Evolutionary conservation across 2,797 vertebrate genomes (phyloP), one percentile per base, ranked within the genome.

Genomic region (Gobionotothen gibberifrons): DNA sequence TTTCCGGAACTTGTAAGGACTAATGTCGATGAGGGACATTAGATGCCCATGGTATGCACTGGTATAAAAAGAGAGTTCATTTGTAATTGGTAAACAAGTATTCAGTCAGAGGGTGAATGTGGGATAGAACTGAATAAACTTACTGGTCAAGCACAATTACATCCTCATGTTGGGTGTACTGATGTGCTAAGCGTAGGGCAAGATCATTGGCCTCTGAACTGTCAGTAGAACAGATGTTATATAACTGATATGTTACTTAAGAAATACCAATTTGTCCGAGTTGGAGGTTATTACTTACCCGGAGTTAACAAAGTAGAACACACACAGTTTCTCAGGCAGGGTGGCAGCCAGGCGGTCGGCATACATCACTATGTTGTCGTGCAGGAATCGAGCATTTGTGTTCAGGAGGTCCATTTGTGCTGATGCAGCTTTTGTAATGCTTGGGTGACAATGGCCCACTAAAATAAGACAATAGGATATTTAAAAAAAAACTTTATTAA

Each of bases 181-280:
- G 96, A 21, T 93, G 95, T 29, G 98, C 96, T 92, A 99, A 4
- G 74, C 97, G 94, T 9, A 98, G 87, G 52, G 97, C 97, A 21
- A 99, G 95, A 85, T 99, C 98, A 0, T 99, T 99, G 57, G 98
- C 97, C 89, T 99, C 98, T 43, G 98, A 99, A 13, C 98, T 99
- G 73, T 36, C 66, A 75, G 21, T 44, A 26, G 39, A 82, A 69
- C 70, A 81, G 2, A 85, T 15, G 19, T 47, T 2, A 66, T 78
- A 39, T 36, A 21, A 52, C 19, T 59, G 2, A 4, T 52, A 22
- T 19, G 14, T 8, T 3, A 39, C 3, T 53, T 36, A 0, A 58
- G 21, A 17, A 36, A 19, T 4, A 29, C 3, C 1, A 2, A 15
- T 17, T 15, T 21, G 63, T 3, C 13, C 9, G 15, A 4, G 16